Conservation (phyloP, 2,888 invertebrate species). For the Thysanoteuthis rhombus region DNA sequence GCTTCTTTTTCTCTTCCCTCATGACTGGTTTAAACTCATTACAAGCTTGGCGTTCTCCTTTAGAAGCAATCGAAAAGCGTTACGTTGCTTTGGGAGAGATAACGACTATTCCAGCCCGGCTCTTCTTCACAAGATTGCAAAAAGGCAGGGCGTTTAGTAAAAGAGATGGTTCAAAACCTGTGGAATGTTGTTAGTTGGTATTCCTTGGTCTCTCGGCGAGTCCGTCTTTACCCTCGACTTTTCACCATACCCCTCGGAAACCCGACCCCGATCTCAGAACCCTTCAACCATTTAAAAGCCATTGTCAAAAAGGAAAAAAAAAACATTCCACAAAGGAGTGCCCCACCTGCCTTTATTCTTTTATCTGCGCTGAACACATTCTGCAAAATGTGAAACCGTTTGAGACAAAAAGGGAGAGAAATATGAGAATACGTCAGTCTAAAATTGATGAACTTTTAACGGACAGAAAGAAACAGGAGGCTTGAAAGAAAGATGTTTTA, state of each 20-base stretch:
- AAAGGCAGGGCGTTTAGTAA: too few relatives aligned
- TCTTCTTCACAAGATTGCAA: neutral
- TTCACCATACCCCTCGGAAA: neutral
- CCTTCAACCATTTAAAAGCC: neutral
- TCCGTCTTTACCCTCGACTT: neutral
- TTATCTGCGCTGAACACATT: neutral
- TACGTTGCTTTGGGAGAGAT: neutral
- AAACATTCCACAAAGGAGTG: neutral
- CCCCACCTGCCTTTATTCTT: neutral
- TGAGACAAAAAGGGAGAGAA: neutral
- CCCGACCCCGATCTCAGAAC: neutral
- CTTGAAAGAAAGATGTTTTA: too few relatives aligned
- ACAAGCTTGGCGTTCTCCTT: neutral
- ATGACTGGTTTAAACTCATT: neutral
- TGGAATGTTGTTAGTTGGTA: neutral
- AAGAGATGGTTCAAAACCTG: neutral
- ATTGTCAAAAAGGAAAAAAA: neutral
- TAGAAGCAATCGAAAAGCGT: neutral
- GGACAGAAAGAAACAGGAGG: neutral
- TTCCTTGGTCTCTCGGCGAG: neutral
- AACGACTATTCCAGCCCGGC: neutral
- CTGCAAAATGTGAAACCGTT: neutral
- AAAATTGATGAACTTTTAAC: neutral
- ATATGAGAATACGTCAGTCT: neutral
- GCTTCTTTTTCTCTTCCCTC: neutral